These are phyloP conservation scores for Amazona guildingii DNA, from an alignment of 2,113 vertebrate species.

Conservation along the genomic window DNA sequence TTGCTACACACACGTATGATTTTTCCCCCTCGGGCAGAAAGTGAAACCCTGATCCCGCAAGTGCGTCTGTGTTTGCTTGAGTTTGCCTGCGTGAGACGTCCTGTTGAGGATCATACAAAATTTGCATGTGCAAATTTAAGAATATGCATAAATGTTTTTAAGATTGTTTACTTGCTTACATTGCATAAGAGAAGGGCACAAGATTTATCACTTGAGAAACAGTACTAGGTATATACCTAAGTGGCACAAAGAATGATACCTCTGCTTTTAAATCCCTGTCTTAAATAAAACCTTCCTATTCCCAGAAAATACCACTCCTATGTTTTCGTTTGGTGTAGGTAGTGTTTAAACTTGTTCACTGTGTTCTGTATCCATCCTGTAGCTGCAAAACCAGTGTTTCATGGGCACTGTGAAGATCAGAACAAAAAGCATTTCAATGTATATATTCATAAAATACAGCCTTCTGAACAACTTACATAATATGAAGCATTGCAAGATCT, in stretches of 20 bases:
- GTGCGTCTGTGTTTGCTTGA: not conserved
- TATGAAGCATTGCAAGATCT: not conserved
- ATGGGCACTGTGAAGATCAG: not conserved
- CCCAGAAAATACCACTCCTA: not conserved
- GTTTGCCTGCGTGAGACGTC: fast-evolving
- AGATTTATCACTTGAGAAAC: not conserved
- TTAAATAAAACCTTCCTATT: not conserved
- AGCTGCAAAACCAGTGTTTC: not conserved
- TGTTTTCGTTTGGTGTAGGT: not conserved
- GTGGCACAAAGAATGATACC: not conserved
- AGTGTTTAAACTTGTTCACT: not conserved
- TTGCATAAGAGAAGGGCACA: not conserved
- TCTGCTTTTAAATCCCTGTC: not conserved
- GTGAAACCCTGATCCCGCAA: not conserved
- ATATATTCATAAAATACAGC: not conserved
- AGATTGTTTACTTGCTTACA: not conserved
- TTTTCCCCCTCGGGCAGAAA: not conserved
- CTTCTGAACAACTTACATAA: not conserved
- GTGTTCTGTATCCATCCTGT: not conserved
- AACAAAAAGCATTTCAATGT: not conserved
- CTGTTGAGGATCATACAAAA: not conserved
- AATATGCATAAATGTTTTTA: not conserved
- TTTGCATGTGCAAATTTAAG: not conserved
- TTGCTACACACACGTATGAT: not conserved
- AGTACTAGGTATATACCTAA: not conserved